Evolutionary conservation across 1,140 invertebrate genomes (phyloP).

Genomic region (Caligus rogercresseyi): DNA sequence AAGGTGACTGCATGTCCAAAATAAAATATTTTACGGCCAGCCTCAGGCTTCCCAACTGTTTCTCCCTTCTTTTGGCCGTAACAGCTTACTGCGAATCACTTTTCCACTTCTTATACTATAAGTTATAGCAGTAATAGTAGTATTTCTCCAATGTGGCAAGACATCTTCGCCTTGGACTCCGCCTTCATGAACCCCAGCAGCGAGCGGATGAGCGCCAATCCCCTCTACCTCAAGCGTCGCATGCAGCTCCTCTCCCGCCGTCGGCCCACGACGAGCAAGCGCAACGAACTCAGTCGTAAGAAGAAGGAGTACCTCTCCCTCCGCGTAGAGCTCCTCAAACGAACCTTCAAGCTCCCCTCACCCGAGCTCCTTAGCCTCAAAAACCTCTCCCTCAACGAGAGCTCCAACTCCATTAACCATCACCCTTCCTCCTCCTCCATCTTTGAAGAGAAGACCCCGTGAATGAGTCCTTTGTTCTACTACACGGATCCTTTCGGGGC

Average conservation of each 20-base stretch:
- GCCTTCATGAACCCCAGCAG: not conserved
- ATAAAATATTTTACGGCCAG: too few relatives aligned
- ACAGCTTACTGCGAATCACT: too few relatives aligned
- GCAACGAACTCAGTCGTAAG: not conserved
- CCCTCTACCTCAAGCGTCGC: constrained; percentile 6
- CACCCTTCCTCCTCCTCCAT: too few relatives aligned
- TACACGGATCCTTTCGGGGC: not conserved
- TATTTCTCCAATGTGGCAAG: constrained; percentile 20
- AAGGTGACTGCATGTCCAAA: too few relatives aligned
- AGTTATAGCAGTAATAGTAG: too few relatives aligned
- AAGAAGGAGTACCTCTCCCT: constrained; percentile 3
- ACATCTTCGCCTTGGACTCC: constrained; percentile 5
- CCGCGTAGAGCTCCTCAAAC: constrained; percentile 8
- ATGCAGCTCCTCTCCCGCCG: not conserved
- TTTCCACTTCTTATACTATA: too few relatives aligned
- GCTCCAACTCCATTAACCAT: too few relatives aligned
- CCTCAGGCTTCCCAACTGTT: too few relatives aligned
- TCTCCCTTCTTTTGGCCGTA: too few relatives aligned
- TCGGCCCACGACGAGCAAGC: not conserved
- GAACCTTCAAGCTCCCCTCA: not conserved
- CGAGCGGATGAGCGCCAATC: not conserved
- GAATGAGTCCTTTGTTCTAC: not conserved
- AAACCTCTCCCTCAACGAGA: constrained; percentile 3
- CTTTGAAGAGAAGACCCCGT: not conserved
- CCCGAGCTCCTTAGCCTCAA: not conserved